These are phyloP conservation scores for Capitulum mitella DNA, from an alignment of 2,888 invertebrate genomes.

Conservation along the genomic window DNA sequence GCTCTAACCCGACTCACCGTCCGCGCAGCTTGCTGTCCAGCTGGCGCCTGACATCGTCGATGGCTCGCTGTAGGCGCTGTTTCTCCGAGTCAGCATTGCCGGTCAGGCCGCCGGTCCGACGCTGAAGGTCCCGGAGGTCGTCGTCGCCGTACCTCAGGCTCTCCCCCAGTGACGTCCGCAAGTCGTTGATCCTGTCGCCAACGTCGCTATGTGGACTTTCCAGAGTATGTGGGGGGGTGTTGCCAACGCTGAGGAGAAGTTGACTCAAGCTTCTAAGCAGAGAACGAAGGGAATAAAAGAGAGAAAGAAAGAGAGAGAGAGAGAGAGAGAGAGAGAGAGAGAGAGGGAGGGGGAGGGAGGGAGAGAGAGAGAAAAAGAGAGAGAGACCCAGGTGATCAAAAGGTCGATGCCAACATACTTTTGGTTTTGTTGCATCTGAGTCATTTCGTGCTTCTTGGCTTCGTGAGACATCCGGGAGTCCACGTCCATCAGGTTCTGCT, in stretches of 20 bases:
- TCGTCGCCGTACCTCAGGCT: slow-evolving; percentile 33
- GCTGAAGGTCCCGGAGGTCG: slow-evolving; percentile 33
- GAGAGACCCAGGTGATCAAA: no score
- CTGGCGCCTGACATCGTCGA: background rate
- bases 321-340: no score
- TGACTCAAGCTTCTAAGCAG: no score
- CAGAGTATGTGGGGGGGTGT: no score
- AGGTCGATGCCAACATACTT: no score
- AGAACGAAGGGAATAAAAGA: no score
- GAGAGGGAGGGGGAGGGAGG: no score
- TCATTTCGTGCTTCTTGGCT: background rate
- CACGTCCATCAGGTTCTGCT: background rate
- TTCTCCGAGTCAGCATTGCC: slow-evolving; percentile 29
- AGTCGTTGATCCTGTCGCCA: slow-evolving; percentile 35
- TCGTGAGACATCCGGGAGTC: background rate
- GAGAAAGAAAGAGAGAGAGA: no score
- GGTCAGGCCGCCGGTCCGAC: slow-evolving; percentile 32
- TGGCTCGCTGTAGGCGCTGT: slow-evolving; percentile 35
- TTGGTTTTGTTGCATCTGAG: no score
- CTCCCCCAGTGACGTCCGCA: slow-evolving; percentile 31
- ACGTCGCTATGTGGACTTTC: no score
- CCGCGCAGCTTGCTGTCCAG: background rate
- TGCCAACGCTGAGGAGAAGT: no score
- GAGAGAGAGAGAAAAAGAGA: no score
- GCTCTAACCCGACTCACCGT: background rate